phyloP scores from a whole-genome alignment of 2,113 vertebrate genomes.

The Anser cygnoides region DNA sequence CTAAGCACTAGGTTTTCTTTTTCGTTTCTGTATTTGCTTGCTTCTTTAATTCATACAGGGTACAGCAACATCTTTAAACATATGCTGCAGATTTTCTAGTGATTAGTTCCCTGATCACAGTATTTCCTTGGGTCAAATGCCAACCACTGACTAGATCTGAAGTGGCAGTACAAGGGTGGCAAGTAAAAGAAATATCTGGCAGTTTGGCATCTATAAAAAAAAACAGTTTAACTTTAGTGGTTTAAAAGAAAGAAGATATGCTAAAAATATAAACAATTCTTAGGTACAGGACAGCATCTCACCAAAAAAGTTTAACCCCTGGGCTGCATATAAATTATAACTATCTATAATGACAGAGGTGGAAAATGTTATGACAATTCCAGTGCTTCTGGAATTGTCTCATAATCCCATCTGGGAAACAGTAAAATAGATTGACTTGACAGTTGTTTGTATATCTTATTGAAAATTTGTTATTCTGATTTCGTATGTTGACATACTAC shows the following conservation, averaged over 20 bases:
- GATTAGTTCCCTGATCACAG: not conserved
- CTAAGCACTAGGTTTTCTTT: not conserved
- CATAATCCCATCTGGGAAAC: not conserved
- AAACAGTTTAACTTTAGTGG: not conserved
- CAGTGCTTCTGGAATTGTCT: not conserved
- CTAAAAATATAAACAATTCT: not conserved
- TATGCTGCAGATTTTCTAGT: not conserved
- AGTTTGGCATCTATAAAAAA: not conserved
- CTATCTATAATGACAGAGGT: not conserved
- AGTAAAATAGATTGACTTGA: not conserved
- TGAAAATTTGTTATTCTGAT: not conserved
- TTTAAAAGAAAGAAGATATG: not conserved
- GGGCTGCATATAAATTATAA: not conserved
- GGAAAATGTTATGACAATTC: not conserved
- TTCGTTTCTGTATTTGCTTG: not conserved
- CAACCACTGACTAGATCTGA: not conserved
- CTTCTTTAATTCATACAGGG: not conserved
- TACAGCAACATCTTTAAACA: not conserved
- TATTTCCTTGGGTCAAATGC: not conserved
- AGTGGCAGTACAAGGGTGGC: not conserved
- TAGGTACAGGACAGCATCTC: not conserved
- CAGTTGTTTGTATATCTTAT: not conserved
- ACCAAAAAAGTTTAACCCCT: not conserved
- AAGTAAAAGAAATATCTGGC: not conserved
- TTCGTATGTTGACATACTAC: not conserved